These are phyloP conservation scores for Leucosticte australis DNA, from an alignment of 2,113 vertebrate species.

Conservation along the genomic window DNA sequence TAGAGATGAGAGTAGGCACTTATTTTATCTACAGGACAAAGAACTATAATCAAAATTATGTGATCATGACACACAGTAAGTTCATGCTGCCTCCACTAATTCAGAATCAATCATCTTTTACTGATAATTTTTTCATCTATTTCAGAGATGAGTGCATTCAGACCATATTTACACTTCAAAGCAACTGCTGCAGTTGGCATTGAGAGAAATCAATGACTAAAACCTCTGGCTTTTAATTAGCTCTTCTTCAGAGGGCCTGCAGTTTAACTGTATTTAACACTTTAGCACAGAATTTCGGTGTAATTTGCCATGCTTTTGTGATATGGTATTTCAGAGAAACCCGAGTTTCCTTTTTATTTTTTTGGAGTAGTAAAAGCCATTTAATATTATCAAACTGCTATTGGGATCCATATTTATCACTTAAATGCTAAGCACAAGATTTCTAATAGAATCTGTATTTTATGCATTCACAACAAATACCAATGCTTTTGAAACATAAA, in stretches of 20 bases:
- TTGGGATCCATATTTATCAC: not conserved
- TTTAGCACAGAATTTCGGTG: not conserved
- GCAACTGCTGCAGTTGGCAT: not conserved
- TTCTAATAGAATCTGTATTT: not conserved
- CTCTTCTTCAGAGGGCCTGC: not conserved
- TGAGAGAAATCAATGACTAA: constrained; percentile 9
- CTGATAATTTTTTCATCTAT: not conserved
- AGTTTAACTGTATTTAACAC: constrained; percentile 7
- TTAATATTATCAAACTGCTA: not conserved
- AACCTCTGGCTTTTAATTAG: constrained; percentile 33
- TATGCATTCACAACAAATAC: constrained; percentile 22
- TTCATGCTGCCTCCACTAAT: constrained; percentile 1
- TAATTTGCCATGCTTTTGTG: not conserved
- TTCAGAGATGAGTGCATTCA: constrained; percentile 5
- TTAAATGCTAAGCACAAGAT: not conserved
- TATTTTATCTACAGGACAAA: not conserved
- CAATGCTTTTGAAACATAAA: constrained; percentile 27
- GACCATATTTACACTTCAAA: constrained; percentile 36
- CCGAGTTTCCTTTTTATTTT: not conserved
- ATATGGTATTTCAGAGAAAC: not conserved
- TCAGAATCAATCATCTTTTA: constrained; percentile 9
- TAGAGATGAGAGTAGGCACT: not conserved
- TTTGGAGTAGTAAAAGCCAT: not conserved
- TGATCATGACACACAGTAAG: not conserved
- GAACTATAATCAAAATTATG: not conserved